Conservation (phyloP, 2,113 vertebrate genomes). For the Carassius carassius region DNA sequence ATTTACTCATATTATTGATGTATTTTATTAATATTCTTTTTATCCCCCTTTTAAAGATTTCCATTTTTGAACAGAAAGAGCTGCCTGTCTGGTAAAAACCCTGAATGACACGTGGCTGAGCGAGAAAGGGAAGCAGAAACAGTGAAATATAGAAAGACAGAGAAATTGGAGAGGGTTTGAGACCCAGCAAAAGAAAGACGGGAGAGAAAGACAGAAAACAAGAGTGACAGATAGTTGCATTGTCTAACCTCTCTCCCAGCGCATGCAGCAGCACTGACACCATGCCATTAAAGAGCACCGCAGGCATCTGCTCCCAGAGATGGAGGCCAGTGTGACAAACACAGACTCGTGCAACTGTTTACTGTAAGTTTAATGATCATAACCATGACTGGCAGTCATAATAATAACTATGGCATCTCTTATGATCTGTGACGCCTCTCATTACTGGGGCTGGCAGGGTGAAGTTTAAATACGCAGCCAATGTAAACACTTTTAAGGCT, state of each 20-base stretch:
- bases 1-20: no score
- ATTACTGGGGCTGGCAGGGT: slow-evolving; percentile 26
- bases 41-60: background rate
- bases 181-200: slow-evolving; percentile 13
- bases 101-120: slow-evolving; percentile 58
- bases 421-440: slow-evolving; percentile 39
- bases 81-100: slow-evolving; percentile 65
- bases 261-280: slow-evolving; percentile 42
- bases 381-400: slow-evolving; percentile 40
- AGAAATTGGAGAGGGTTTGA: background rate
- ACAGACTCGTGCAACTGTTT: slow-evolving; percentile 40
- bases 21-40: background rate
- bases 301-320: slow-evolving; percentile 40
- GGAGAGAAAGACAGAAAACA: slow-evolving; percentile 30
- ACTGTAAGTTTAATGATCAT: slow-evolving; percentile 43
- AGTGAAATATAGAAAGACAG: background rate
- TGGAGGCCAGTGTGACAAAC: slow-evolving; percentile 25
- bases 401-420: slow-evolving; percentile 37
- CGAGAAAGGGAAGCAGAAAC: background rate
- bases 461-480: background rate
- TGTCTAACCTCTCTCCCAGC: slow-evolving; percentile 27
- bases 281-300: slow-evolving; percentile 34
- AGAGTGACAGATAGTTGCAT: slow-evolving; percentile 33
- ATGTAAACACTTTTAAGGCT: slow-evolving; percentile 5
- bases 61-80: slow-evolving; percentile 40